Base-by-base conservation (phyloP, 1,140 invertebrate species). In the Drosophila albomicans region DNA sequence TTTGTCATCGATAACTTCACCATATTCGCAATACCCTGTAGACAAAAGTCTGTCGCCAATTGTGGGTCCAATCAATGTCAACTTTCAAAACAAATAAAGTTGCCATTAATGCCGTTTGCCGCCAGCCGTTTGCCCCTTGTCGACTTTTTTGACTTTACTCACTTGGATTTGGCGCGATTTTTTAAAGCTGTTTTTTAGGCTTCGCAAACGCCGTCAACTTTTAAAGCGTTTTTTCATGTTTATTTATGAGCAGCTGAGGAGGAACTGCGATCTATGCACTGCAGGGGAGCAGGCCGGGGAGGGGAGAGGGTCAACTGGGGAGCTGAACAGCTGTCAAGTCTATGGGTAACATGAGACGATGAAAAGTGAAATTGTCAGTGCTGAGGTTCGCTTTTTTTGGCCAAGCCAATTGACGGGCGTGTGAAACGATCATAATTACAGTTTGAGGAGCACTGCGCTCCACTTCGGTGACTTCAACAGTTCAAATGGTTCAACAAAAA, bases 41-140 rank as follows among this genome's bases (percentile, higher is more conserved):
- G 51, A 58, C 43, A 58, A 49, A 67, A 58, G 49, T 64, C 63
- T 63, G 62, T 73, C 62, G 78, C 71, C 85, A 89, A 89, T 85
- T 88, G 85, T 65, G 85, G 81, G 81, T 79, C 85, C 81, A 88
- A 88, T 89, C 85, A 89, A 89, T 89, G 85, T 89, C 85, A 89
- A 85, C 85, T 89, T 89, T 89, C 81, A 81, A 89, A 89, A 75
- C 85, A 89, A 89, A 89, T 89, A 89, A 85, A 89, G 85, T 89
- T 89, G 79, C 85, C 85, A 90, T 81, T 85, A 82, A 89, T 79
- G 85, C 71, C 54, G 75, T 16, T 73, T 67, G 57, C 73, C 61
- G 68, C 32, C 16, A 25, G 32, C 35, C 35, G 7, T 13, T 25
- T 8, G 13, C 45, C 66, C 57, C 46, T 56, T 61, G 52, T 41